Conservation (phyloP, 1,140 invertebrate species). For the Drosophila nannoptera region DNA sequence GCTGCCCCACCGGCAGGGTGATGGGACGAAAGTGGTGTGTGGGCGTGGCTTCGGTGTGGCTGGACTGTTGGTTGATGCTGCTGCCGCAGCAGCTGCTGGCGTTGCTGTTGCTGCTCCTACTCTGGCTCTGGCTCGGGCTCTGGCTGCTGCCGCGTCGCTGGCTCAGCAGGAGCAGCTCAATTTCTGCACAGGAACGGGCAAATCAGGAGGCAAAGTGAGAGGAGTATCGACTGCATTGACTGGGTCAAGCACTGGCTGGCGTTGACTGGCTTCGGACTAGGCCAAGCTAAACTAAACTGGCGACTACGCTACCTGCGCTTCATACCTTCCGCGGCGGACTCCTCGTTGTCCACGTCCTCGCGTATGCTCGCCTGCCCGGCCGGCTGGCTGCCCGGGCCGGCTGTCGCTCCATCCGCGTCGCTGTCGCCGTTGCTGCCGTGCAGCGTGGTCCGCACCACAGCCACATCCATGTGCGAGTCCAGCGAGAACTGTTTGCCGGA, state of each 20-base stretch:
- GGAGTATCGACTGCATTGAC: no score
- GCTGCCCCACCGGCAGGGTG: constrained; percentile 21
- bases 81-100: no score
- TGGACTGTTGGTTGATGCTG: no score
- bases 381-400: background rate
- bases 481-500: constrained; percentile 93
- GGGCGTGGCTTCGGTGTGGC: constrained; percentile 33
- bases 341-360: constrained; percentile 69
- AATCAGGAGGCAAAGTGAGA: background rate
- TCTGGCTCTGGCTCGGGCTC: constrained; percentile 26
- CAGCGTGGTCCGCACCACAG: constrained; percentile 78
- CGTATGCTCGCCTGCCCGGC: constrained; percentile 56
- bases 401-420: constrained; percentile 8
- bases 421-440: constrained; percentile 41
- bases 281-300: constrained; percentile 33
- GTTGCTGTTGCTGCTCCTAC: constrained; percentile 7
- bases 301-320: constrained; percentile 77
- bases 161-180: constrained; percentile 55
- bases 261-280: constrained; percentile 22
- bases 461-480: constrained; percentile 93
- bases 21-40: constrained; percentile 62
- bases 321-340: constrained; percentile 77
- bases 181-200: constrained; percentile 35
- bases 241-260: constrained; percentile 6
- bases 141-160: constrained; percentile 17